These are phyloP conservation scores for Takifugu ocellatus DNA, from an alignment of 2,797 vertebrate species.

Conservation along the genomic window DNA sequence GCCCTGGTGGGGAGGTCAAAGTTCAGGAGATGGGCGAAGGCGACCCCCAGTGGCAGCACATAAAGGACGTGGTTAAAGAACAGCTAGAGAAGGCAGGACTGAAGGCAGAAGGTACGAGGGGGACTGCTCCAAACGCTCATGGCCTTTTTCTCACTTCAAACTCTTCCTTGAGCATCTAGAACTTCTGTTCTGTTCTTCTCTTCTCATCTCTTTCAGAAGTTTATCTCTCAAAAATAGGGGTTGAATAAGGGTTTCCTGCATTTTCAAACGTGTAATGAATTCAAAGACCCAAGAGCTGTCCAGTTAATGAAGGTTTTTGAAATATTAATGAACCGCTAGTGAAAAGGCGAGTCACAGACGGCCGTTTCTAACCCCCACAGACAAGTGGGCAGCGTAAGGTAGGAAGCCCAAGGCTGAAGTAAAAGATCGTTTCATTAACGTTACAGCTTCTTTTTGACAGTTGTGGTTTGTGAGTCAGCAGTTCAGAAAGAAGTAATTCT, in stretches of 20 bases:
- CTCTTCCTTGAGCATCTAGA: conserved; percentile 29
- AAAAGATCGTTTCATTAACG: too few species aligned
- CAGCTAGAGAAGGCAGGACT: conserved; percentile 96
- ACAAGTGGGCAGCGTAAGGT: too few species aligned
- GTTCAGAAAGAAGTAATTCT: too few species aligned
- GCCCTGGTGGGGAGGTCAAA: conserved; percentile 83
- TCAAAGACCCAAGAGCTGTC: too few species aligned
- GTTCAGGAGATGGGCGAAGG: conserved; percentile 88
- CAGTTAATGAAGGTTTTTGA: too few species aligned
- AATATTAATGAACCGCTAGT: too few species aligned
- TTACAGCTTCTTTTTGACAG: too few species aligned
- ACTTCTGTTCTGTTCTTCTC: conserved; percentile 31
- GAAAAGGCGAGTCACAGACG: too few species aligned
- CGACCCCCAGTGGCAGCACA: conserved; percentile 88
- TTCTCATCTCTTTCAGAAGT: conserved; percentile 23
- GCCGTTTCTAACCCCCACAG: too few species aligned
- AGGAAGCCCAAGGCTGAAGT: too few species aligned
- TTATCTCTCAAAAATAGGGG: conserved; percentile 3
- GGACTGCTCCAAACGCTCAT: conserved; percentile 47
- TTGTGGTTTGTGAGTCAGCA: too few species aligned
- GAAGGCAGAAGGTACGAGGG: conserved; percentile 89
- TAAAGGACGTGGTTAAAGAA: conserved; percentile 93
- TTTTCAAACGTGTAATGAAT: background rate
- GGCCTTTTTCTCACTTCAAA: conserved; percentile 56
- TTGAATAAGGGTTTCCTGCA: background rate